phyloP scores from a whole-genome alignment of 53 echinoderm and acorn worm genomes.

The Holothuria leucospilota region DNA sequence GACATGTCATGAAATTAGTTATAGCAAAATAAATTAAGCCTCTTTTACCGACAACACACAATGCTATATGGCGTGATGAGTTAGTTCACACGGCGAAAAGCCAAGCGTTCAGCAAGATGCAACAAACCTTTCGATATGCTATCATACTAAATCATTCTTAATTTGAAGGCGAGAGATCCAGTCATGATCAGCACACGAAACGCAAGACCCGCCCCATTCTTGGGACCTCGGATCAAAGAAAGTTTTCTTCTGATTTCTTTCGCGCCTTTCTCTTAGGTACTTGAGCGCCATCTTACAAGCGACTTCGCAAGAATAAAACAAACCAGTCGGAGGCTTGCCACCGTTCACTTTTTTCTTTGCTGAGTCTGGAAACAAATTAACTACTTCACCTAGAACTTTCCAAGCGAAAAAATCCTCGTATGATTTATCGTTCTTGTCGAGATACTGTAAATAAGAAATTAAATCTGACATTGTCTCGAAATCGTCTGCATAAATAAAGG shows the following conservation, averaged over 20 bases:
- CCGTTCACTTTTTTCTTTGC: neutral
- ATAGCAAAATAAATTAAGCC: too few species aligned
- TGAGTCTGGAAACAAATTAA: neutral
- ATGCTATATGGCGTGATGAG: too few species aligned
- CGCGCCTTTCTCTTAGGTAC: slow-evolving; percentile 10
- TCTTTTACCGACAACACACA: too few species aligned
- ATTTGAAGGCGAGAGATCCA: slow-evolving; percentile 22
- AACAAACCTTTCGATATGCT: too few species aligned
- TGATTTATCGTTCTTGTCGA: slow-evolving; percentile 17
- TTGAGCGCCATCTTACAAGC: slow-evolving; percentile 6
- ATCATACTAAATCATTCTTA: too few species aligned
- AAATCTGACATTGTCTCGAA: neutral
- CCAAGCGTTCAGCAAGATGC: too few species aligned
- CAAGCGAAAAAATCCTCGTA: slow-evolving; percentile 28
- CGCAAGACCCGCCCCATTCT: slow-evolving; percentile 33
- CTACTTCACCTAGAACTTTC: slow-evolving; percentile 6
- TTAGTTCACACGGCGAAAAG: too few species aligned
- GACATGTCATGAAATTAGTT: too few species aligned
- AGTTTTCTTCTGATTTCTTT: neutral
- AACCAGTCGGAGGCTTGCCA: neutral
- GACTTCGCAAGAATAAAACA: slow-evolving; percentile 31
- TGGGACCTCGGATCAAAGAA: slow-evolving; percentile 15
- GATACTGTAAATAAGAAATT: neutral
- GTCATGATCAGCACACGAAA: slow-evolving; percentile 37
- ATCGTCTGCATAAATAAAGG: slow-evolving; percentile 40